Evolutionary conservation across 2,797 vertebrate genomes (phyloP), one percentile per base, ranked within the genome.

Genomic region (Sebastes cheni): DNA sequence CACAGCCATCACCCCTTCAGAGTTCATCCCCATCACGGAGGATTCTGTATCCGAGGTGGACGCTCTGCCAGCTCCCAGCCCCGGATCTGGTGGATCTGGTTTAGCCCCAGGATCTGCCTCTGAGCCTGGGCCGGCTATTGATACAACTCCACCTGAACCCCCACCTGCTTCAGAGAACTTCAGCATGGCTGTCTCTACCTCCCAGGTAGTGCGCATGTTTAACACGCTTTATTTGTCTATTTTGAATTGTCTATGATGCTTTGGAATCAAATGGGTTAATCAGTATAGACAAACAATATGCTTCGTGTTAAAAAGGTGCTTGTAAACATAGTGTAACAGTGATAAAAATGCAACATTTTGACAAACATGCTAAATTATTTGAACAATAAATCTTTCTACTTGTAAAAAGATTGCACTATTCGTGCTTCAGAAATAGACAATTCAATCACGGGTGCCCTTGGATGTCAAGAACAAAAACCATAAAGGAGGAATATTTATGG

Each of bases 41-140:
- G 99, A 99, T 91, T 99, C 98, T 0, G 95, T 96, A 32, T 99
- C 99, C 0, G 99, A 99, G 90, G 96, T 89, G 36, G 98, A 99
- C 4, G 95, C 91, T 5, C 89, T 98, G 82, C 96, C 96, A n/a
- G 93, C 94, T 77, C 96, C 93, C 6, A 97, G 96, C 85, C 96
- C 96, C 9, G 84, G 79, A 8, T 83, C 88, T 2, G 86, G 76
- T 64, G 85, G 79, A 8, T 83, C 88, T 2, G 86, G 76, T 64
- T 18, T 78, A 62, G 66, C 62, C 36, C 77, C 89, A 13, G 89
- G 12, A 20, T 30, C 88, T 2, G 34, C 59, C 2, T 59, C 88
- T 42, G 66, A 61, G 60, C 77, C 89, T 12, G 88, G 30, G 13
- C 66, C 50, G 12, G 50, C 58, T 46, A 2, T 66, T 39, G 90